A percentile compares a stretch with the other conserved stretches of the same genome.
These are phyloP conservation scores for Pangasius krempfi DNA, from an alignment of 2,797 vertebrate species.

Conservation along the genomic window DNA sequence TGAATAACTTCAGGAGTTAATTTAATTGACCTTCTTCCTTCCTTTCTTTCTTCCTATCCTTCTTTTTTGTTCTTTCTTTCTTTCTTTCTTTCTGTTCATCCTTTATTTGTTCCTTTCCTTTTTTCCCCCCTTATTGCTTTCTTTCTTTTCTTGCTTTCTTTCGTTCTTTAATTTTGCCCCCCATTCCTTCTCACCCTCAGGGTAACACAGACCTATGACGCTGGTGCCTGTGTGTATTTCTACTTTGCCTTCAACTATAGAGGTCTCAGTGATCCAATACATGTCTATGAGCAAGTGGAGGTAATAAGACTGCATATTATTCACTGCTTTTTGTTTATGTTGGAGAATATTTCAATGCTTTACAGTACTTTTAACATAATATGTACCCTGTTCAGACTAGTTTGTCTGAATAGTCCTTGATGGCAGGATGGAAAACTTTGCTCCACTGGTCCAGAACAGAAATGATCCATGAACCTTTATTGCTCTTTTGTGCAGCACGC, in stretches of 20 bases:
- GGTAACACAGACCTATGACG: conserved; percentile 96
- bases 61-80: neutral
- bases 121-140: neutral
- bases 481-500: conserved; percentile 77
- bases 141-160: neutral
- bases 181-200: conserved; percentile 68
- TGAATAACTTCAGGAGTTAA: neutral
- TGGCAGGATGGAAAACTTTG: conserved; percentile 10
- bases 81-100: neutral
- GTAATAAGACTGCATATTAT: conserved; percentile 67
- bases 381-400: neutral
- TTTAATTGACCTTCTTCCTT: neutral
- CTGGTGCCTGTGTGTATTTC: conserved; percentile 98
- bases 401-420: neutral
- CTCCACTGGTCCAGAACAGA: conserved; percentile 16
- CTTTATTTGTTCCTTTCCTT: neutral
- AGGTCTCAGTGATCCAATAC: conserved; percentile 91
- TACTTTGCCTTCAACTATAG: conserved; percentile 99
- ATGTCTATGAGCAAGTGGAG: conserved; percentile 95
- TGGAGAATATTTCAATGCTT: neutral
- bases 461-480: conserved; percentile 12
- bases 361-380: neutral
- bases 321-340: neutral
- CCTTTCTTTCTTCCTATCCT: neutral
- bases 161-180: neutral